These are phyloP conservation scores for Ceratina japonica DNA, from an alignment of 1,140 invertebrate species.

Conservation along the genomic window DNA sequence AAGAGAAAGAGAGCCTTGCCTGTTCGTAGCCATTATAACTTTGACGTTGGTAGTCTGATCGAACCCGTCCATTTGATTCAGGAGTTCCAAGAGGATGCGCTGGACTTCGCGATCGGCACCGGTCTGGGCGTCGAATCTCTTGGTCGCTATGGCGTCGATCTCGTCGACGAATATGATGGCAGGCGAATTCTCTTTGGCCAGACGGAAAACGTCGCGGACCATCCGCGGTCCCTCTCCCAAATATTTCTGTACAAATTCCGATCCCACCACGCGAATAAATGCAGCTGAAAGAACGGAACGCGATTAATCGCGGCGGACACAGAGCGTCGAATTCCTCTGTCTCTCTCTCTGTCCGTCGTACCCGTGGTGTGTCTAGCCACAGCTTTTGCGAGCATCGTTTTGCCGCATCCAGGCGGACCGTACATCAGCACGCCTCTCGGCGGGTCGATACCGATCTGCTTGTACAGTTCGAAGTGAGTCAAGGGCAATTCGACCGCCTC, in stretches of 20 bases:
- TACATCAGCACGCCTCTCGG: slow-evolving; percentile 99
- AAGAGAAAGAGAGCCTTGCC: slow-evolving; percentile 53
- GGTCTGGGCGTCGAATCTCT: slow-evolving; percentile 99
- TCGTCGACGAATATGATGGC: slow-evolving; percentile 99
- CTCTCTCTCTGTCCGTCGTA: slow-evolving; percentile 72
- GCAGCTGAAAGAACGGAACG: slow-evolving; percentile 84
- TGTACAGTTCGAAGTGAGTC: slow-evolving; percentile 99
- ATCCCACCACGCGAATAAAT: slow-evolving; percentile 99
- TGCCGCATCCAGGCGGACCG: slow-evolving; percentile 97
- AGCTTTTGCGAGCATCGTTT: slow-evolving; percentile 99
- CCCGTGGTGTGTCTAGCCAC: slow-evolving; percentile 98
- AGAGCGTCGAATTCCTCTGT: too few relatives aligned
- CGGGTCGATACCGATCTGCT: slow-evolving; percentile 98
- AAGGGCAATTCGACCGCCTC: slow-evolving; percentile 99
- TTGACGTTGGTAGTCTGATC: slow-evolving; percentile 99
- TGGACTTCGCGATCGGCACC: slow-evolving; percentile 99
- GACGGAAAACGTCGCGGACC: slow-evolving; percentile 99
- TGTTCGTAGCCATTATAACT: slow-evolving; percentile 99
- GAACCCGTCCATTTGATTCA: slow-evolving; percentile 99
- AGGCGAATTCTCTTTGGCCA: slow-evolving; percentile 99
- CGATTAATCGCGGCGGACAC: slow-evolving; percentile 40
- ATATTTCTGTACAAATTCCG: slow-evolving; percentile 99
- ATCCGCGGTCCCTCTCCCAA: slow-evolving; percentile 99
- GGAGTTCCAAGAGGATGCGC: slow-evolving; percentile 96
- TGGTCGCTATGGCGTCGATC: slow-evolving; percentile 99